Conservation (phyloP, 2,888 invertebrate species). For the Leucophenga maculata region DNA sequence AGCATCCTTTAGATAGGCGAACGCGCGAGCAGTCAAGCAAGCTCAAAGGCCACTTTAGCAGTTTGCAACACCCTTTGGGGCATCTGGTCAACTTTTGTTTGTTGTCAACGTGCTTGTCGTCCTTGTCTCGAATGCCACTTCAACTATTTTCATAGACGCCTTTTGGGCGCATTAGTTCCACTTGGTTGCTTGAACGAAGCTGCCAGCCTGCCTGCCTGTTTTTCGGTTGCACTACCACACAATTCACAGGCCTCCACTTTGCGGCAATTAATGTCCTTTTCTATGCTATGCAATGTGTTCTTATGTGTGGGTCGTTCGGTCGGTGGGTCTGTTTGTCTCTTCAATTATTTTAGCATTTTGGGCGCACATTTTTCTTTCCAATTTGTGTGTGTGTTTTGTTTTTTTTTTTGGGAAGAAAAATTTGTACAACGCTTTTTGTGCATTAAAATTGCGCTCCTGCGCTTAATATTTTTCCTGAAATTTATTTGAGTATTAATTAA, state of each 20-base stretch:
- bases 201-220: conserved; percentile 45
- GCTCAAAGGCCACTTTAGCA: conserved; percentile 21
- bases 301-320: conserved; percentile 16
- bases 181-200: conserved; percentile 49
- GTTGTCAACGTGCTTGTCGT: not conserved
- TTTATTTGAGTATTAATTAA: not conserved
- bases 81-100: conserved; percentile 26
- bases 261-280: conserved; percentile 52
- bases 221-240: conserved; percentile 23
- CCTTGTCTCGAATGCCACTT: conserved; percentile 6
- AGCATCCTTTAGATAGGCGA: conserved; percentile 21
- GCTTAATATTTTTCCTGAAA: conserved; percentile 24
- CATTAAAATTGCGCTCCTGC: conserved; percentile 15
- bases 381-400: not conserved
- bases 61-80: conserved; percentile 20
- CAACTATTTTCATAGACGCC: conserved; percentile 43
- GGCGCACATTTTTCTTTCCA: conserved; percentile 44
- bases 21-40: conserved; percentile 15
- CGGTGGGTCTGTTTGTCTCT: conserved; percentile 32
- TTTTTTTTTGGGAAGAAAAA: conserved; percentile 26
- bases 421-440: conserved; percentile 52
- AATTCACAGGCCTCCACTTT: conserved; percentile 30
- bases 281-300: conserved; percentile 16
- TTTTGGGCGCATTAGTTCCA: conserved; percentile 57
- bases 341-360: conserved; percentile 57